phyloP scores from a whole-genome alignment of 2,113 vertebrate genomes.

The Eretmochelys imbricata region DNA sequence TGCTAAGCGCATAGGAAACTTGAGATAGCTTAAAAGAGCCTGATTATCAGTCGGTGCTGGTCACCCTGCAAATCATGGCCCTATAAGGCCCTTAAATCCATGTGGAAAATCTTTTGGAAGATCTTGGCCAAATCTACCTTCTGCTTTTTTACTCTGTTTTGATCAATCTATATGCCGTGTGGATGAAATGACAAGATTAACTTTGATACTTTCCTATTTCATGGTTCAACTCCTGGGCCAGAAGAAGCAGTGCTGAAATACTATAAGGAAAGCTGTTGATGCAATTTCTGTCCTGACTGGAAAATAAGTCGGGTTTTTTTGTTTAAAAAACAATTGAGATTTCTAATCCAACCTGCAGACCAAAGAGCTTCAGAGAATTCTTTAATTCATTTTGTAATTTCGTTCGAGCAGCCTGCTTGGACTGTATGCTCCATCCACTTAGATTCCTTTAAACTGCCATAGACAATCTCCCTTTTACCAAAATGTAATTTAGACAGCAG shows the following conservation, averaged over 20 bases:
- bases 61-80: not conserved
- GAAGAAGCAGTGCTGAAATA: not conserved
- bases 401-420: not conserved
- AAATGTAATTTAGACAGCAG: not conserved
- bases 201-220: not conserved
- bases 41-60: not conserved
- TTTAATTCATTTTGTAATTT: not conserved
- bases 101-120: not conserved
- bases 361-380: not conserved
- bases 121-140: not conserved
- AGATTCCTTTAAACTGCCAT: not conserved
- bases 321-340: not conserved
- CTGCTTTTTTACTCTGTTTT: not conserved
- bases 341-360: not conserved
- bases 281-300: not conserved
- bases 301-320: not conserved
- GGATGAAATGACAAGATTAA: not conserved
- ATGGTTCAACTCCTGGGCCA: not conserved
- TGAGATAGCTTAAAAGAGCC: not conserved
- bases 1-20: not conserved
- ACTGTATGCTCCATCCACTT: not conserved
- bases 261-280: not conserved
- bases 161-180: not conserved
- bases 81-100: not conserved
- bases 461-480: not conserved